phyloP scores from a whole-genome alignment of 2,888 invertebrate genomes.

The Chorisops tibialis region DNA sequence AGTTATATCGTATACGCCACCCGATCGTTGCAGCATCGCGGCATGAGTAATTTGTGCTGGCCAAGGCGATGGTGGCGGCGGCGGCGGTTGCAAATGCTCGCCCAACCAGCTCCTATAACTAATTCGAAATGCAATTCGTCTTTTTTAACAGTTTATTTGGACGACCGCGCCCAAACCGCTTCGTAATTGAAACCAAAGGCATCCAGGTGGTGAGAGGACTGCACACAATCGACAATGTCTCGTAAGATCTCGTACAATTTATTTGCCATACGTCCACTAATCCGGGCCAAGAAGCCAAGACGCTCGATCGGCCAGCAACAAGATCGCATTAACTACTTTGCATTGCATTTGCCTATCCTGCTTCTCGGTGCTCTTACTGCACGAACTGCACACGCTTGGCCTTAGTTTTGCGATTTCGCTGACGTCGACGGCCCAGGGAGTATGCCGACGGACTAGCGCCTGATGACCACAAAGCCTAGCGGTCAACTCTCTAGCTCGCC shows the following conservation, averaged over 20 bases:
- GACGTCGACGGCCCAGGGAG: conserved; percentile 1
- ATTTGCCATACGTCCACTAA: conserved; percentile 21
- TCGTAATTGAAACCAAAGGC: conserved; percentile 21
- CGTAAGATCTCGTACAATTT: conserved; percentile 24
- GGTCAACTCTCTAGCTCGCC: conserved; percentile 1
- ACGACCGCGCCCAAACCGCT: conserved; percentile 19
- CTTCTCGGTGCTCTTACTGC: background rate
- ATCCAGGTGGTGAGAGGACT: conserved; percentile 24
- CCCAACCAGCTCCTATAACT: conserved; percentile 16
- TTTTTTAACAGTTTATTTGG: conserved; percentile 7
- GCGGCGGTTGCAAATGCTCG: too few relatives aligned
- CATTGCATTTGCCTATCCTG: too few relatives aligned
- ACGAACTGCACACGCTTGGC: background rate
- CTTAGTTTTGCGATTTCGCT: conserved; percentile 9
- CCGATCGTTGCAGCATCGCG: too few relatives aligned
- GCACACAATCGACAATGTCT: conserved; percentile 25
- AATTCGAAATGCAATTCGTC: conserved; percentile 21
- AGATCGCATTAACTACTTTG: background rate
- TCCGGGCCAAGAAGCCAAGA: background rate
- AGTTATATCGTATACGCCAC: too few relatives aligned
- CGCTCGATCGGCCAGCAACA: too few relatives aligned
- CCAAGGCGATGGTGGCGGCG: too few relatives aligned
- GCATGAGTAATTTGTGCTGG: too few relatives aligned
- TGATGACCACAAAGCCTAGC: conserved; percentile 11
- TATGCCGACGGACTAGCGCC: conserved; percentile 15